Evolutionary conservation across 2,888 invertebrate genomes (phyloP).

Genomic region (Acronicta alni): DNA sequence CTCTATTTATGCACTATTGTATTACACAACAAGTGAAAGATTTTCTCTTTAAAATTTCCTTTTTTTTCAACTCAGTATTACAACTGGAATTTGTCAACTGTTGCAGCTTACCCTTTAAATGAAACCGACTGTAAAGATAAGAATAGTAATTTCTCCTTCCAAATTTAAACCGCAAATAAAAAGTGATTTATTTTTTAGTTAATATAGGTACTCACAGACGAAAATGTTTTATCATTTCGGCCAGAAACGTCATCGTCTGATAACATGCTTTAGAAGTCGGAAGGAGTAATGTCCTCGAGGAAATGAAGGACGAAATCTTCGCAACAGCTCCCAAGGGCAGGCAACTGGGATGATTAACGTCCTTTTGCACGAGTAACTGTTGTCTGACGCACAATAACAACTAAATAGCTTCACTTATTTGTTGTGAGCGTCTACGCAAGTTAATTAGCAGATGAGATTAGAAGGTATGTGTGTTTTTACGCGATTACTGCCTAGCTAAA

Average conservation of each 20-base stretch:
- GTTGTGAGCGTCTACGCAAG: conserved; percentile 47
- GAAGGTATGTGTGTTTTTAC: conserved; percentile 48
- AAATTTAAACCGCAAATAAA: conserved; percentile 47
- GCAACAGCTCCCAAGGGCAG: conserved; percentile 62
- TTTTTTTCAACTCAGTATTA: too few species aligned
- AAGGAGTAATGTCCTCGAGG: conserved; percentile 77
- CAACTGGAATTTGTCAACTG: not conserved
- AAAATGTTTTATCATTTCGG: conserved; percentile 62
- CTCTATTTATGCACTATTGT: conserved; percentile 21
- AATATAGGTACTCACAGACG: conserved; percentile 53
- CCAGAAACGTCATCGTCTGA: conserved; percentile 68
- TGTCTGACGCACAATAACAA: conserved; percentile 65
- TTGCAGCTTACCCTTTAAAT: conserved; percentile 19
- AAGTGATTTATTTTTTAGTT: conserved; percentile 47
- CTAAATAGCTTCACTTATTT: conserved; percentile 62
- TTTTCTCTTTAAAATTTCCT: not conserved
- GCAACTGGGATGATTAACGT: conserved; percentile 75
- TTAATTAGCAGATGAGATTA: conserved; percentile 59
- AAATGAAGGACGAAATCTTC: conserved; percentile 76
- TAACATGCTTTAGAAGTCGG: conserved; percentile 71
- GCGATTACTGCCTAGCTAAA: conserved; percentile 20
- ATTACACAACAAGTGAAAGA: not conserved
- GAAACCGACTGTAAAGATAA: conserved; percentile 48
- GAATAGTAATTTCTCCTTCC: conserved; percentile 26
- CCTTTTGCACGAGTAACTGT: conserved; percentile 67